phyloP scores from a whole-genome alignment of 2,113 vertebrate genomes.

The Oryctolagus cuniculus region DNA sequence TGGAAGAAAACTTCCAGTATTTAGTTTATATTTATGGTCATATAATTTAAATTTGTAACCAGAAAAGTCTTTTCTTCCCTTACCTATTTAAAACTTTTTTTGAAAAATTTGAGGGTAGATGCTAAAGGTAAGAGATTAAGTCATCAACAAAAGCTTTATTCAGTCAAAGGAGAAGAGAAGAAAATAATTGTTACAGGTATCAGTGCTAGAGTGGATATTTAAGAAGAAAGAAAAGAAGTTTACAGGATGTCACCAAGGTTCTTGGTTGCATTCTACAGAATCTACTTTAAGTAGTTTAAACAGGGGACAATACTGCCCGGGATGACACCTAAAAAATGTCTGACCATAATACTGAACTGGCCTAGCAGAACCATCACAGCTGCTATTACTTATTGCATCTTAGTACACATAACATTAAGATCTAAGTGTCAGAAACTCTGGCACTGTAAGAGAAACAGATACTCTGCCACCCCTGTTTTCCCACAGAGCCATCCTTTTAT shows the following conservation, averaged over 20 bases:
- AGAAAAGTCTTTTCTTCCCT: background rate
- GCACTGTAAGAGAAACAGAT: background rate
- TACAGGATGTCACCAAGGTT: background rate
- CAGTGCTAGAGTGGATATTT: background rate
- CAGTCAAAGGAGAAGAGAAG: background rate
- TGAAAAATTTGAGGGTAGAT: background rate
- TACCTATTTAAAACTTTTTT: background rate
- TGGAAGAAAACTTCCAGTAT: background rate
- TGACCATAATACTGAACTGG: background rate
- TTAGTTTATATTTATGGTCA: background rate
- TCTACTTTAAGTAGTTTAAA: background rate
- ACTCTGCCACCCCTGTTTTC: background rate
- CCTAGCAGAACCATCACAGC: background rate
- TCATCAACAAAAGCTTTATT: constrained; percentile 19
- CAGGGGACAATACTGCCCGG: background rate
- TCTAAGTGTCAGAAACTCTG: no score
- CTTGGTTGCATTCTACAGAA: background rate
- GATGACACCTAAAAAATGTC: background rate
- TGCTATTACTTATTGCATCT: rapidly evolving
- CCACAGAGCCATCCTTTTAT: background rate
- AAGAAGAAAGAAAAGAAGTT: background rate
- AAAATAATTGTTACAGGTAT: background rate
- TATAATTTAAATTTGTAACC: background rate
- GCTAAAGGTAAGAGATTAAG: background rate
- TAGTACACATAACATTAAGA: background rate